Base-by-base conservation (phyloP, 2,888 invertebrate species). In the Graphium colonna region DNA sequence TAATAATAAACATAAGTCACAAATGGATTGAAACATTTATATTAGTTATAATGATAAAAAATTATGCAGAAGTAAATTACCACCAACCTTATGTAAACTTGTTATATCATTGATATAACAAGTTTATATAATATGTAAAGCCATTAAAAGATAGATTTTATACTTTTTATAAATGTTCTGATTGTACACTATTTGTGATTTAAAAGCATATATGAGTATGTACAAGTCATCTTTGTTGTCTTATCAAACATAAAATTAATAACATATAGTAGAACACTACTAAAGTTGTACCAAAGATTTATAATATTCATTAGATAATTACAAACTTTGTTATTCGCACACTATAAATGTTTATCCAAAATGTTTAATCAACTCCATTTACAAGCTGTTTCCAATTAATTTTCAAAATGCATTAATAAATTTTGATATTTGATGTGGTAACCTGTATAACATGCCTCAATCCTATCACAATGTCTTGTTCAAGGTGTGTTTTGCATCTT, bases 341-440 rank as follows among this genome's bases (percentile, higher is more conserved):
- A 40, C 9, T 4, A 15, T 40, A 16, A 40, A 16, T 71, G 57
- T 62, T 65, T 66, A 63, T 62, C 67, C n/a, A 16, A 46, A 39
- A 12, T 39, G 2, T 18, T 44, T 2, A 21, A 40, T 15, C 8
- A 16, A 16, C 3, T 31, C 8, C 21, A 3, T 31, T 31, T 31
- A 31, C 8, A 3, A 31, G 10, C 10, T 31, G 3, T 5, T 31
- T 31, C 31, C 31, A 31, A 31, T 31, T 3, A 31, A 31, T 31
- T 31, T 9, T 31, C 8, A 1, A 31, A 10, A 10, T 31, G 9
- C 9, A 75, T 68, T 65, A 65, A 68, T 71, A 74, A 71, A 69
- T 75, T 63, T 77, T 73, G 78, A 75, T 56, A 77, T 75, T 3
- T 21, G 21, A n/a, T n/a, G n/a, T n/a, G n/a, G n/a, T 21, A 21